phyloP scores from a whole-genome alignment of 2,797 vertebrate species.

The Hippoglossus hippoglossus region DNA sequence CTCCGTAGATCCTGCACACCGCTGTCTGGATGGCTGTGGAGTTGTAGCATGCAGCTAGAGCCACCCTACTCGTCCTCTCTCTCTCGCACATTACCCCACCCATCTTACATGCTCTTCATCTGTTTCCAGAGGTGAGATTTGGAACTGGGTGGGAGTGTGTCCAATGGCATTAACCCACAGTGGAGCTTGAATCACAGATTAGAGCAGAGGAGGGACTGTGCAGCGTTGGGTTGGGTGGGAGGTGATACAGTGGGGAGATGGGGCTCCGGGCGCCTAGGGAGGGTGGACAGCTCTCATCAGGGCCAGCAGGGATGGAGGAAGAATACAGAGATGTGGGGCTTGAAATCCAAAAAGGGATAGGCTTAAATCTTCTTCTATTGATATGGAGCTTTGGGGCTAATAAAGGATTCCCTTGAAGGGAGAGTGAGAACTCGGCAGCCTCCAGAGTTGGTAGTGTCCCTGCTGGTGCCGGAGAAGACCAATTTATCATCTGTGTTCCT shows the following conservation, averaged over 20 bases:
- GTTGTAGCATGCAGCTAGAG: conserved; percentile 46
- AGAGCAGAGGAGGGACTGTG: conserved; percentile 66
- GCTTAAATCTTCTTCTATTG: conserved; percentile 71
- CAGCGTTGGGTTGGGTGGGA: conserved; percentile 74
- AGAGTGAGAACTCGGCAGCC: conserved; percentile 59
- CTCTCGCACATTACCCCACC: conserved; percentile 65
- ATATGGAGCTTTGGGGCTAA: conserved; percentile 74
- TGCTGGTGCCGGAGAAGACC: conserved; percentile 54
- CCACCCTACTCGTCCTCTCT: conserved; percentile 43
- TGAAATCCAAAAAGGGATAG: conserved; percentile 71
- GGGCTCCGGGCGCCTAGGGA: conserved; percentile 59
- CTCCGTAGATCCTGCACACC: conserved; percentile 56
- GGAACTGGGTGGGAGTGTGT: conserved; percentile 79
- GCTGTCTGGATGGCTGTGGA: conserved; percentile 47
- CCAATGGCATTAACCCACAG: conserved; percentile 84
- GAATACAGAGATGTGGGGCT: conserved; percentile 70
- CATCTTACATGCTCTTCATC: conserved; percentile 67
- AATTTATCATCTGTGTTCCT: conserved; percentile 55
- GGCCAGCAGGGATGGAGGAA: conserved; percentile 69
- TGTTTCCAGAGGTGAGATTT: conserved; percentile 77
- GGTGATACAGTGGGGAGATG: conserved; percentile 64
- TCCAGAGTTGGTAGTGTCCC: conserved; percentile 62
- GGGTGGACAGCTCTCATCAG: conserved; percentile 75
- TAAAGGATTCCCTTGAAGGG: conserved; percentile 74
- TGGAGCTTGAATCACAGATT: conserved; percentile 77